phyloP scores from a whole-genome alignment of 2,113 vertebrate species.

The Pterocles gutturalis region DNA sequence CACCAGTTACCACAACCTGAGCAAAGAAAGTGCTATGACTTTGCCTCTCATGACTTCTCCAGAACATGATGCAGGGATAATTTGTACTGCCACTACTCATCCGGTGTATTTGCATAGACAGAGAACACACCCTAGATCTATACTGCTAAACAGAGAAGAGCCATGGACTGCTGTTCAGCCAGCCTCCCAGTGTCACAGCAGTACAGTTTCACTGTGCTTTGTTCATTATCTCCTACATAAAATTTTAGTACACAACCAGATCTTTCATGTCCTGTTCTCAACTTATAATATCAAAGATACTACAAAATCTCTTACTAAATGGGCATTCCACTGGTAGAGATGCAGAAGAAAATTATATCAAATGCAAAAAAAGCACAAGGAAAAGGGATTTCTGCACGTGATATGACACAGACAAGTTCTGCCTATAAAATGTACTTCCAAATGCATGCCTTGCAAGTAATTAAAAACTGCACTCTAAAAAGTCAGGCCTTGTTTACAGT shows the following conservation, averaged over 20 bases:
- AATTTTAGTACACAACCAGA: neutral
- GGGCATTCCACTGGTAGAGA: neutral
- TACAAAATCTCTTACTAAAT: neutral
- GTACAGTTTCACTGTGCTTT: neutral
- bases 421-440: neutral
- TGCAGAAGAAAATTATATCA: neutral
- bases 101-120: neutral
- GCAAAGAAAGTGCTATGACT: neutral
- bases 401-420: neutral
- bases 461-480: constrained; percentile 4
- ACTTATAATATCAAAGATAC: neutral
- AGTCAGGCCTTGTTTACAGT: neutral
- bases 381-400: neutral
- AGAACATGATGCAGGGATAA: neutral
- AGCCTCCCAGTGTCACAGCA: neutral
- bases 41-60: neutral
- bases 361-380: neutral
- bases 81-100: neutral
- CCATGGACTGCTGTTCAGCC: neutral
- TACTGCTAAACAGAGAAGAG: neutral
- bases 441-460: neutral
- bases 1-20: neutral
- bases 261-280: neutral
- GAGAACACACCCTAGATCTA: neutral
- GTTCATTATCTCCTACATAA: neutral